Evolutionary conservation across 1,140 invertebrate genomes (phyloP).

Genomic region (Lethrus apterus): DNA sequence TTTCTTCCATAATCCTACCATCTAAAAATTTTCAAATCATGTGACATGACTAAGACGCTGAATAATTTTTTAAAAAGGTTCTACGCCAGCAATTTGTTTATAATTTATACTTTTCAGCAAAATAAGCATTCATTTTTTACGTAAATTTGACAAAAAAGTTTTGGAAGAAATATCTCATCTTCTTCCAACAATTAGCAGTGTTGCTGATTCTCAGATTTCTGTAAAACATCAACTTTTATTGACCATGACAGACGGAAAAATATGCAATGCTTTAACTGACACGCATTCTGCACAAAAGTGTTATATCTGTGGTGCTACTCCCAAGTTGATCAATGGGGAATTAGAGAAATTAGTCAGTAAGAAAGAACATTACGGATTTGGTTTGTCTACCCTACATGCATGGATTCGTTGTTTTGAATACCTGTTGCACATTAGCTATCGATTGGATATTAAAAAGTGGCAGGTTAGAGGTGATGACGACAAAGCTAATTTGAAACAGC

Average conservation of each 20-base stretch:
- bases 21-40: too few species aligned
- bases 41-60: too few species aligned
- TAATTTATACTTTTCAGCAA: too few species aligned
- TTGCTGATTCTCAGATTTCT: too few species aligned
- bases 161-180: too few species aligned
- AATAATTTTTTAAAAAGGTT: too few species aligned
- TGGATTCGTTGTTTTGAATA: constrained; percentile 39
- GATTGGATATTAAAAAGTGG: constrained; percentile 32
- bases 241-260: constrained; percentile 1
- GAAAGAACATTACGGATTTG: constrained; percentile 27
- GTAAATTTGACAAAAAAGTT: too few species aligned
- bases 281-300: constrained; percentile 32
- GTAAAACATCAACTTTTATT: neutral
- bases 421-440: constrained; percentile 37
- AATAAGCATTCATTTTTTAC: too few species aligned
- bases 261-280: neutral
- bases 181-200: too few species aligned
- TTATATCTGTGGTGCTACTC: constrained; percentile 34
- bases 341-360: constrained; percentile 20
- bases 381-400: constrained; percentile 35
- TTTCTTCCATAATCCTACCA: too few species aligned
- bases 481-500: too few species aligned
- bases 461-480: constrained; percentile 24
- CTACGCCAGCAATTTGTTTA: too few species aligned
- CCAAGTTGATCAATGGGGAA: constrained; percentile 35